Evolutionary conservation across 2,888 invertebrate genomes (phyloP), one percentile per base, ranked within the genome.

Genomic region (Omphaloscelis lunosa): DNA sequence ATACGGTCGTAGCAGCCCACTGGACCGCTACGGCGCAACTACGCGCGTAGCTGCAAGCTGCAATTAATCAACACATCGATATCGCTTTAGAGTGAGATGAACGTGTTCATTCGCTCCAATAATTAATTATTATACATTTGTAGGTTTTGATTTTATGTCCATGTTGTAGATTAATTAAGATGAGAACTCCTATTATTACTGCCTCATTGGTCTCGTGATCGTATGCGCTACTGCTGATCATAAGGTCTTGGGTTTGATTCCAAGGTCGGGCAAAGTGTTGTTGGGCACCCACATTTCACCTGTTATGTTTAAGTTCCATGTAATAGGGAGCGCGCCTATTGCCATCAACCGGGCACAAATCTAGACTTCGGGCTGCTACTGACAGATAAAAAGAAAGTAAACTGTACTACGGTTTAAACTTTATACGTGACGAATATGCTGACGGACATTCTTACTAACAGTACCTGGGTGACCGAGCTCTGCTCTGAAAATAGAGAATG

Each of bases 21-120:
- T 62, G 56, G 29, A 68, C 67, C 80, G 62, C 81, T 79, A 79
- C 56, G 15, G 39, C 20, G 29, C 23, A 17, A 20, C 61, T 79
- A 80, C 67, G 62, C 17, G 53, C 70, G 62, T 63, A 71, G 51
- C 81, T 72, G 45, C 53, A 73, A 71, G 51, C 81, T 72, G 45
- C 53, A 74, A 80, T 74, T 80, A 81, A 67, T 75, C 70, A 67
- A 71, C 70, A 80, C 80, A 41, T 45, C 17, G 17, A 59, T 8
- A n/a, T 76, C 20, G 29, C 48, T 62, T 80, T 65, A 65, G 58
- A 65, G 45, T 29, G 63, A 79, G 20, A 58, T 66, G 56, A 59
- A 45, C 48, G 66, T 51, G 61, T 73, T 61, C 56, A 65, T 56
- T 58, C 29, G 20, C 48, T 80, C 41, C n/a, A 66, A 48, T 70